These are phyloP conservation scores for Sarcophaga subvicina DNA, from an alignment of 2,888 invertebrate genomes.

Conservation along the genomic window DNA sequence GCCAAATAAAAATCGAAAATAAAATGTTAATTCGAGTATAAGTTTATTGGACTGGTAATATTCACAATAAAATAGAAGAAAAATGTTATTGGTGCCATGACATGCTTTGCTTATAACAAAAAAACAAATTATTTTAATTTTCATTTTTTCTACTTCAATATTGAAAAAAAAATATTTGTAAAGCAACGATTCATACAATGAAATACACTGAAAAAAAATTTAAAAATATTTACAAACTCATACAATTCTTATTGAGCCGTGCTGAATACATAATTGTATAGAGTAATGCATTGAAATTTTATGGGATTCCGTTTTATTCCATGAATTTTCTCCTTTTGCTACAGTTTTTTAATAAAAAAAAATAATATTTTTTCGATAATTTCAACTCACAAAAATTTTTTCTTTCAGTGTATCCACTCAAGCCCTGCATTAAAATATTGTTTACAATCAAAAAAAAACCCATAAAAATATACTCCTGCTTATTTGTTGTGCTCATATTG, in stretches of 20 bases:
- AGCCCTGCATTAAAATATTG: background rate
- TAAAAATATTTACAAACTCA: background rate
- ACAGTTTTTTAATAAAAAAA: background rate
- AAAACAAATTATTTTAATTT: background rate
- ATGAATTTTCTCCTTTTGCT: background rate
- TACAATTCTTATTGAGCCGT: no score
- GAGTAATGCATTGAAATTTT: no score
- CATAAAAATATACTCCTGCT: slow-evolving; percentile 21
- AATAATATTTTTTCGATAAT: background rate
- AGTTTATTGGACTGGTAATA: background rate
- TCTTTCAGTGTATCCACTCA: background rate
- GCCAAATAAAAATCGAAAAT: slow-evolving; percentile 42
- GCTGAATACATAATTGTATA: no score
- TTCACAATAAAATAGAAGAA: background rate
- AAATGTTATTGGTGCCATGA: slow-evolving; percentile 76
- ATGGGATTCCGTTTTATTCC: no score
- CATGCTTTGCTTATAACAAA: slow-evolving; percentile 74
- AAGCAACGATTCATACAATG: background rate
- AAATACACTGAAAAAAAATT: background rate
- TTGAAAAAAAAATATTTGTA: background rate
- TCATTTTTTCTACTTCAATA: slow-evolving; percentile 1
- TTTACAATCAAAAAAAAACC: background rate
- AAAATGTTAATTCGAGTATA: background rate
- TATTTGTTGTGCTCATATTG: slow-evolving; percentile 19
- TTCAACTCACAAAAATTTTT: background rate